Base-by-base conservation (phyloP, 2,797 vertebrate genomes). In the Carapus acus region DNA sequence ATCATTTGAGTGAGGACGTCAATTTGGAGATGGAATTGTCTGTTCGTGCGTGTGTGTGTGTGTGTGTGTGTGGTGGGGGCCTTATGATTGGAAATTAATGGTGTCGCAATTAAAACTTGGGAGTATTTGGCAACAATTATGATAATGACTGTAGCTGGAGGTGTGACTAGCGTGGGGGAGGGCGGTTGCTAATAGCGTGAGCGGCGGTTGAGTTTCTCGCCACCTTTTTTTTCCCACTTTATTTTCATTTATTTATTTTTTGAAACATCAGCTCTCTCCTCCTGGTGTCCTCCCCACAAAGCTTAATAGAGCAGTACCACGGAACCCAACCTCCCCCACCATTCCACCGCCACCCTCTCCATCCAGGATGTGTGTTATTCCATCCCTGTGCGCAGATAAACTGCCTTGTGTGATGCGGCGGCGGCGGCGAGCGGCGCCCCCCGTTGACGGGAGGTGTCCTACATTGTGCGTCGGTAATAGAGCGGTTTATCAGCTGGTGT, bases 91-190 rank as follows among this genome's bases (percentile, higher is more conserved):
- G 65, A 82, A 86, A 85, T 86, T 82, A 86, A 88, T 84, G 75
- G 77, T 71, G 56, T 66, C 67, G 81, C 83, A 85, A 86, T 87
- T 88, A 88, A 88, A 87, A 86, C 67, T 66, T 43, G 66, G 68
- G 80, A 80, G 75, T 86, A 85, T 87, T 86, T 88, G 81, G 76
- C 71, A 81, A 86, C 77, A 79, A 79, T 88, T 83, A 86, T 83
- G 78, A 80, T 85, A 87, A 85, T 86, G 71, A 69, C 66, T 80
- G 58, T 84, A 78, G 82, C 84, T 87, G 70, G 82, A 84, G 82
- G 85, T 87, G 81, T 78, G 80, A 73, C 76, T 85, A 78, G 67
- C 73, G 69, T 73, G 65, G 62, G 49, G 47, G 55, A 37, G 41
- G 37, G 7, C 4, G 21, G 39, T 3, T 73, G 70, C 82, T 80